Percentiles rank a stretch among this genome's conserved stretches.
Evolutionary conservation across 2,888 invertebrate genomes (phyloP).

Genomic region (Heteromurus nitidus): DNA sequence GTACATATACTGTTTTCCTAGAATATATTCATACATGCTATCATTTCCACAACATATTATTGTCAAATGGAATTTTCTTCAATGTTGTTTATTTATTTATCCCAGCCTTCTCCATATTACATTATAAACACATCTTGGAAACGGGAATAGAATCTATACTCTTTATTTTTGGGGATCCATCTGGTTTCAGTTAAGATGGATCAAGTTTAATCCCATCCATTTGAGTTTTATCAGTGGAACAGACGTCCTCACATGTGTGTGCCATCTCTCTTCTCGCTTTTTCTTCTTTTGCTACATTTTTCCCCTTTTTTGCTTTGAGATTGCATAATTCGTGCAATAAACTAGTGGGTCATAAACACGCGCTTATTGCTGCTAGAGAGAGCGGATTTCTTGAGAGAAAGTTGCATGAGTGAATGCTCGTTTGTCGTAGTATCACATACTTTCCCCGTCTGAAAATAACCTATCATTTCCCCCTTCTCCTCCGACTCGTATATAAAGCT

Average conservation of each 20-base stretch:
- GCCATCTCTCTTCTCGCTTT: neutral
- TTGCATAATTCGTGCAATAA: conserved; percentile 33
- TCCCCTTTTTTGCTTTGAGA: conserved; percentile 4
- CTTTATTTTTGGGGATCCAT: conserved; percentile 27
- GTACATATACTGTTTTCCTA: no score
- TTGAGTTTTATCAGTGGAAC: conserved; percentile 2
- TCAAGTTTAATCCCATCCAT: conserved; percentile 39
- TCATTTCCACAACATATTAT: no score
- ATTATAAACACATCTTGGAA: no score
- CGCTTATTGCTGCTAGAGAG: conserved; percentile 16
- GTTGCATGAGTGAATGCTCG: no score
- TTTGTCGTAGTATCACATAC: no score
- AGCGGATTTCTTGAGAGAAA: conserved; percentile 1
- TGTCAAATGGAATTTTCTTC: no score
- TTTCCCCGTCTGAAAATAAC: no score
- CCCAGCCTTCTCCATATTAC: no score
- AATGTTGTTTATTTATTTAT: no score
- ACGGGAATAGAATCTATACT: neutral
- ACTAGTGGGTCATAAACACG: conserved; percentile 32
- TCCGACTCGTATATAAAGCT: no score
- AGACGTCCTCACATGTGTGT: neutral
- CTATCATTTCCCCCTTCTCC: no score
- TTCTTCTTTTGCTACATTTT: conserved; percentile 1
- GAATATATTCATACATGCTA: no score
- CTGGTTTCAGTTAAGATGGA: conserved; percentile 29